These are phyloP conservation scores for Hycleus cichorii DNA, from an alignment of 1,140 invertebrate genomes.

Conservation along the genomic window DNA sequence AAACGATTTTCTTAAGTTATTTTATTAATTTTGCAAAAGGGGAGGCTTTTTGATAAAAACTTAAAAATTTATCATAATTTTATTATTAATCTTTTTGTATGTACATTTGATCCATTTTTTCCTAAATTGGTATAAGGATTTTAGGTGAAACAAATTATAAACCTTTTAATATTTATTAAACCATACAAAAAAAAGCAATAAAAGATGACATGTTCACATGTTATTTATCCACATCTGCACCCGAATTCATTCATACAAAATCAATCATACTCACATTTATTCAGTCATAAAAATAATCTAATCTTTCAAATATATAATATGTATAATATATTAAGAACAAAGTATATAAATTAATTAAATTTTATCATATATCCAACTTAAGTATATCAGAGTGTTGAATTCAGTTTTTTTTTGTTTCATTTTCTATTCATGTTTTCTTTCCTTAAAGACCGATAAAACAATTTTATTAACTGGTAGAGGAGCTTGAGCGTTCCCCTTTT, in stretches of 20 bases:
- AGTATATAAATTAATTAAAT: conserved; percentile 17
- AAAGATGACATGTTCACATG: conserved; percentile 30
- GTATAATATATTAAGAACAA: conserved; percentile 15
- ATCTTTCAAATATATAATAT: conserved; percentile 8
- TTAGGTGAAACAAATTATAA: conserved; percentile 7
- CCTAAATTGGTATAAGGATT: not conserved
- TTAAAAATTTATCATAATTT: too few species aligned
- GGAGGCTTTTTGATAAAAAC: too few species aligned
- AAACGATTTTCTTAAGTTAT: too few species aligned
- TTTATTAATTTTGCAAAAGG: too few species aligned
- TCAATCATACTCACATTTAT: too few species aligned
- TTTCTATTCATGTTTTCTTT: not conserved
- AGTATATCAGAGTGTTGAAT: not conserved
- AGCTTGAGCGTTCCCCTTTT: conserved; percentile 19
- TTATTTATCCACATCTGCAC: conserved; percentile 11
- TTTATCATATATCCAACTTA: not conserved
- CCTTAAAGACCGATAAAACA: conserved; percentile 9
- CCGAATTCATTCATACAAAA: conserved; percentile 15
- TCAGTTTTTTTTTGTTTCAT: conserved; percentile 1
- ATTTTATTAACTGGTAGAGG: conserved; percentile 1
- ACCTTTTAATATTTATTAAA: conserved; percentile 24
- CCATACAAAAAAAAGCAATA: conserved; percentile 34
- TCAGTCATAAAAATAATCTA: conserved; percentile 12
- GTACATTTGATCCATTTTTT: too few species aligned
- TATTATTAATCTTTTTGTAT: too few species aligned